A percentile compares a stretch with the other conserved stretches of the same genome.
phyloP scores from a whole-genome alignment of 1,140 invertebrate genomes.

The Caerostris extrusa region DNA sequence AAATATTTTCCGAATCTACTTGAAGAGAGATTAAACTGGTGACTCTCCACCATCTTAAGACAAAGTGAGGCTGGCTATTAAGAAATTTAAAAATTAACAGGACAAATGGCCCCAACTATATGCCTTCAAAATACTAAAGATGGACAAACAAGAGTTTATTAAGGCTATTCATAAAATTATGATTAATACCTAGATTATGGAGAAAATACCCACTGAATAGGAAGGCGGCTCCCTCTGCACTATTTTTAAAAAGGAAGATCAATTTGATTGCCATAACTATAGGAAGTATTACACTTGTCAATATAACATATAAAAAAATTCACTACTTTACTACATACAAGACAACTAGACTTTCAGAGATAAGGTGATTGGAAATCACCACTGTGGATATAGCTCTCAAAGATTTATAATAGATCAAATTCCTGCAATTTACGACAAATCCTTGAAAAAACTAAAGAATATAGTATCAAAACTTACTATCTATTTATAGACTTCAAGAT shows the following conservation, averaged over 20 bases:
- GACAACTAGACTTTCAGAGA: neutral
- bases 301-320: constrained; percentile 47
- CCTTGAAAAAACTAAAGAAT: constrained; percentile 57
- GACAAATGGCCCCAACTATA: constrained; percentile 15
- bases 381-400: neutral
- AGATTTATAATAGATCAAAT: constrained; percentile 46
- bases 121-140: constrained; percentile 30
- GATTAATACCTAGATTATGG: no score
- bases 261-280: constrained; percentile 60
- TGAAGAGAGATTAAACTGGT: constrained; percentile 35
- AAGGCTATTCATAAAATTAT: neutral
- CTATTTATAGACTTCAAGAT: constrained; percentile 33
- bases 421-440: constrained; percentile 48
- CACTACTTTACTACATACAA: constrained; percentile 7
- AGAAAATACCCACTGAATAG: constrained; percentile 16
- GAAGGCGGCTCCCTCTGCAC: constrained; percentile 32
- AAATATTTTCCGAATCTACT: constrained; percentile 35
- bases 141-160: neutral
- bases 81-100: constrained; percentile 48
- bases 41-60: neutral
- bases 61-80: constrained; percentile 30
- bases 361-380: constrained; percentile 43
- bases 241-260: constrained; percentile 57
- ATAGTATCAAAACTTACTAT: constrained; percentile 35
- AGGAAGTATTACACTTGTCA: constrained; percentile 38